These are phyloP conservation scores for Paramacrobiotus metropolitanus DNA, from an alignment of 1,140 invertebrate genomes.

Conservation along the genomic window DNA sequence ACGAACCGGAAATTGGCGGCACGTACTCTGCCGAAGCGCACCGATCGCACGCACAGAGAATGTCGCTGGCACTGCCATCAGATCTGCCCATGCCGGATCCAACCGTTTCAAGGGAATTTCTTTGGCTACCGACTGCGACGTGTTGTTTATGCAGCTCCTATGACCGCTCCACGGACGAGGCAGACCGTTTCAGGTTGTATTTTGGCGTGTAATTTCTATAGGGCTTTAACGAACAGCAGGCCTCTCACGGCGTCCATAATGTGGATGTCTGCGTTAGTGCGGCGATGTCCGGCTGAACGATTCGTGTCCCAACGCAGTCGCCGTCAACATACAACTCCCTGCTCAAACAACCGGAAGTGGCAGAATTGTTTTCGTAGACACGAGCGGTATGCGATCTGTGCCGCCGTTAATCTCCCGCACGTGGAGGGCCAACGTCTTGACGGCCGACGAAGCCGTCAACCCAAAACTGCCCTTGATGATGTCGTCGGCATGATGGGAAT, in stretches of 20 bases:
- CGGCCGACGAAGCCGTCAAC: too few species aligned
- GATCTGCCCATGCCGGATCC: slow-evolving; percentile 19
- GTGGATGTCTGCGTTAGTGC: slow-evolving; percentile 72
- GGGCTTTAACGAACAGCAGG: slow-evolving; percentile 63
- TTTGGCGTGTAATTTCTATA: slow-evolving; percentile 63
- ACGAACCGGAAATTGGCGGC: too few species aligned
- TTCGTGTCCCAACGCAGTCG: slow-evolving; percentile 75
- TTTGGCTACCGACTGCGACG: slow-evolving; percentile 13
- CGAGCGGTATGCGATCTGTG: too few species aligned
- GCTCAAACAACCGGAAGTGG: too few species aligned
- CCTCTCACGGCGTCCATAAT: slow-evolving; percentile 81
- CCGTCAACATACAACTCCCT: too few species aligned
- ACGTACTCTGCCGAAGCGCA: neutral
- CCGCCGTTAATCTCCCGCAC: too few species aligned
- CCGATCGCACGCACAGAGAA: neutral
- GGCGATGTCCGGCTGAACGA: slow-evolving; percentile 64
- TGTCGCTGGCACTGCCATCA: neutral
- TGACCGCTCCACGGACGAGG: neutral
- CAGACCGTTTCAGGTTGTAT: slow-evolving; percentile 37
- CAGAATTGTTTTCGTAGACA: too few species aligned
- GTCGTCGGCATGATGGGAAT: too few species aligned
- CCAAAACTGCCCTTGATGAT: too few species aligned
- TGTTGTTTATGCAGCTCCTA: neutral
- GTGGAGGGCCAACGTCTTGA: too few species aligned
- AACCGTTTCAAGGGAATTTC: slow-evolving; percentile 21